Percentiles rank a stretch among this genome's conserved stretches.
Evolutionary conservation across 2,113 vertebrate species (phyloP).

Genomic region (Pristiophorus japonicus): DNA sequence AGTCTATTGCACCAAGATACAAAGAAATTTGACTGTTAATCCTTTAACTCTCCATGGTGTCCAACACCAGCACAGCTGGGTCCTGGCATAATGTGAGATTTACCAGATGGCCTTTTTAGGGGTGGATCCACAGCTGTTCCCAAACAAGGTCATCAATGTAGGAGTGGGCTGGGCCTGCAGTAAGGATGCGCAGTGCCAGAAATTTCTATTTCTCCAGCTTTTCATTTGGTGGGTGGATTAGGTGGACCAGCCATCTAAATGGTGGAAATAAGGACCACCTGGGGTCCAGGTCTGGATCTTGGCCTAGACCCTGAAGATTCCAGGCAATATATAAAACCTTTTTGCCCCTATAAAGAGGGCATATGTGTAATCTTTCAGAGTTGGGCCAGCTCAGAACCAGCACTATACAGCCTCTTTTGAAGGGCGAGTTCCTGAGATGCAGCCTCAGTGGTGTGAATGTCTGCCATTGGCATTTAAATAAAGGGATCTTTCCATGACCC

Average conservation of each 20-base stretch:
- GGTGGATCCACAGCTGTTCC: neutral
- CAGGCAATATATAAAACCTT: neutral
- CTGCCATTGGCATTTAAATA: neutral
- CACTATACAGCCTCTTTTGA: neutral
- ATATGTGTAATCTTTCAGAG: no score
- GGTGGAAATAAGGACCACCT: neutral
- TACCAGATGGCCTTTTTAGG: neutral
- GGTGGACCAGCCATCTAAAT: neutral
- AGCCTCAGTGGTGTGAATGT: neutral
- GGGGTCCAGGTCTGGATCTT: neutral
- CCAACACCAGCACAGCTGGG: neutral
- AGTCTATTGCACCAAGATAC: no score
- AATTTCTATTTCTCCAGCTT: neutral
- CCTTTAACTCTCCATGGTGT: no score
- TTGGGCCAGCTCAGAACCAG: neutral
- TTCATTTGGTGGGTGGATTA: neutral
- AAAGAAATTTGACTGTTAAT: no score
- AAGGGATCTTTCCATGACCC: neutral
- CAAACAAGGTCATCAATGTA: neutral
- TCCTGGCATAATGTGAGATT: neutral
- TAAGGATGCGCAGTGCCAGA: no score
- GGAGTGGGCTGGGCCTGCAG: neutral
- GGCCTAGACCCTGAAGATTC: neutral
- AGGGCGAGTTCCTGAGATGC: neutral
- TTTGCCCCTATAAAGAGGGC: neutral